Percentiles rank a stretch among this genome's conserved stretches.
phyloP scores from a whole-genome alignment of 2,113 vertebrate genomes.

The Pangasianodon hypophthalmus region DNA sequence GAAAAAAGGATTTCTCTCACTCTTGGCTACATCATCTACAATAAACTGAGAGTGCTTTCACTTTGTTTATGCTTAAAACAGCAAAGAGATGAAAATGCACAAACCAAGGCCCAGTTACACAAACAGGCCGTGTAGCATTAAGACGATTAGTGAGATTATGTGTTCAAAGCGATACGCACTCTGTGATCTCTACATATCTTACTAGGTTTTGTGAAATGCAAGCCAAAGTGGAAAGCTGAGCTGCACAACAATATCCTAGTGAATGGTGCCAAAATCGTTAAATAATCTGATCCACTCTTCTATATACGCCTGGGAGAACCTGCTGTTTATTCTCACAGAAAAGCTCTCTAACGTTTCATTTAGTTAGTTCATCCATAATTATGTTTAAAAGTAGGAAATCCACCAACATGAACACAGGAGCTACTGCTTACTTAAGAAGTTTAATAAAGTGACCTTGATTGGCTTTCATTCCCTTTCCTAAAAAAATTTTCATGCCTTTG shows the following conservation, averaged over 20 bases:
- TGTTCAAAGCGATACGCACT: background rate
- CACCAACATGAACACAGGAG: background rate
- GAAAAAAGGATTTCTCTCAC: background rate
- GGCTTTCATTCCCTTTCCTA: conserved; percentile 15
- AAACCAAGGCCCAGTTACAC: background rate
- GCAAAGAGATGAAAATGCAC: background rate
- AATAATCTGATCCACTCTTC: conserved; percentile 18
- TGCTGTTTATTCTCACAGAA: conserved; percentile 20
- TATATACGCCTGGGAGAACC: background rate
- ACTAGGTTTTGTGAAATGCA: background rate
- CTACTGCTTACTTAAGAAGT: background rate
- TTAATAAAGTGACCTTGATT: conserved; percentile 28
- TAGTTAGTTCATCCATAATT: background rate
- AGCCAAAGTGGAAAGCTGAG: conserved; percentile 9
- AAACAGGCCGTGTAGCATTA: background rate
- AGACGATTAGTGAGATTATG: conserved; percentile 1
- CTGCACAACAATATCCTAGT: background rate
- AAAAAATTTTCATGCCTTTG: background rate
- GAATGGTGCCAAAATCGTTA: conserved; percentile 7
- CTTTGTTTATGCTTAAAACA: background rate
- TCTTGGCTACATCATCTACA: background rate
- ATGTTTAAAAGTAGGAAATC: background rate
- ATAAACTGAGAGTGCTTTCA: background rate
- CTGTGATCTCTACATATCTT: too few species aligned
- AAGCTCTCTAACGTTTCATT: conserved; percentile 5